phyloP scores from a whole-genome alignment of 2,797 vertebrate genomes.

The Danio albolineatus region DNA sequence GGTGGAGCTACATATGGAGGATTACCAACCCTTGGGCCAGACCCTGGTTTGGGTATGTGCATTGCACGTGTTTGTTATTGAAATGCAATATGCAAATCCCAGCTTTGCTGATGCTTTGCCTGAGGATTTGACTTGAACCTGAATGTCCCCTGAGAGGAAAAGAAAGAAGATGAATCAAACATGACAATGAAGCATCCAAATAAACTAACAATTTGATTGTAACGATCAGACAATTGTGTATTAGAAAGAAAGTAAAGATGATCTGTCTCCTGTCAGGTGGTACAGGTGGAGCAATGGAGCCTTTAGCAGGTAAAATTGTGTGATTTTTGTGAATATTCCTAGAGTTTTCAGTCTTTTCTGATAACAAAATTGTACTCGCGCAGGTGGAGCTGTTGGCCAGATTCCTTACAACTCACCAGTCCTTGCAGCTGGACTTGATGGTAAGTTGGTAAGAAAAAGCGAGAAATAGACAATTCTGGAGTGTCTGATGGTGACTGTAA shows the following conservation, averaged over 20 bases:
- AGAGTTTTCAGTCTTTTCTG: constrained; percentile 5
- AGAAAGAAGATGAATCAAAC: neutral
- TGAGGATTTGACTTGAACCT: constrained; percentile 44
- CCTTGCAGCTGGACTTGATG: constrained; percentile 75
- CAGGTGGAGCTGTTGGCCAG: constrained; percentile 70
- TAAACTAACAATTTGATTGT: neutral
- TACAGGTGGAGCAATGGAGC: constrained; percentile 68
- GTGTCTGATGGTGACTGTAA: constrained; percentile 10
- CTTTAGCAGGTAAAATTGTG: constrained; percentile 70
- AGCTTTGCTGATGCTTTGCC: constrained; percentile 28
- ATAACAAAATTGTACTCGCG: constrained; percentile 12
- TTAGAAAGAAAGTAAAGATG: neutral
- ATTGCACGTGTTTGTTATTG: constrained; percentile 32
- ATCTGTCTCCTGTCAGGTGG: constrained; percentile 66
- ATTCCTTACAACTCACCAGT: constrained; percentile 73
- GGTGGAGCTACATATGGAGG: constrained; percentile 56
- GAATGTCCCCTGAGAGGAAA: neutral
- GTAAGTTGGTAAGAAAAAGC: constrained; percentile 61
- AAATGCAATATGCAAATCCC: constrained; percentile 48
- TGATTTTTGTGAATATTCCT: neutral
- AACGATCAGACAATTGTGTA: neutral
- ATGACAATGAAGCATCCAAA: neutral
- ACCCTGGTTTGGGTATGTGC: constrained; percentile 61
- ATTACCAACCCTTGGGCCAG: constrained; percentile 56
- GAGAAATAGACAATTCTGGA: neutral